Percentiles rank a stretch among this genome's conserved stretches.
phyloP scores from a whole-genome alignment of 2,113 vertebrate genomes.

The Martes martes region DNA sequence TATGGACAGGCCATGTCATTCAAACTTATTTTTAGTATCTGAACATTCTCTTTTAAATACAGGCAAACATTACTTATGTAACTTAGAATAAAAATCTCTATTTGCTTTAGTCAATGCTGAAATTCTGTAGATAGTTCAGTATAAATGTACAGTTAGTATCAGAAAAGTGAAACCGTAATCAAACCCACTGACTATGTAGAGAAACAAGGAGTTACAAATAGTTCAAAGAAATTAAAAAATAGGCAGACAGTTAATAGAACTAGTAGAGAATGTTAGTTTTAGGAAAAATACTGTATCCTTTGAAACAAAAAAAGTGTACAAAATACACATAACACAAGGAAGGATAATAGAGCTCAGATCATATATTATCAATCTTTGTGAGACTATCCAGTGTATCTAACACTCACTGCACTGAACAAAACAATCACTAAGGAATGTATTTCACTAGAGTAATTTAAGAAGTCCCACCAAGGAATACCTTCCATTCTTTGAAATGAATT shows the following conservation, averaged over 20 bases:
- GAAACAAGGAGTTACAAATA: neutral
- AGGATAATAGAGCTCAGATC: neutral
- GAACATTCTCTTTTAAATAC: neutral
- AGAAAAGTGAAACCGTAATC: neutral
- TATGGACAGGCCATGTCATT: neutral
- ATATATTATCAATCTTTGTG: neutral
- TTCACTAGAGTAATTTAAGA: neutral
- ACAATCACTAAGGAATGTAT: neutral
- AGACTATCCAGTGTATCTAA: neutral
- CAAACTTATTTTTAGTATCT: neutral
- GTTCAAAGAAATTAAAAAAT: neutral
- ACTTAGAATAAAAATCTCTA: neutral
- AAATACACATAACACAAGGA: neutral
- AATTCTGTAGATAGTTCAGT: neutral
- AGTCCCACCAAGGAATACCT: neutral
- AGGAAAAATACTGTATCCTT: neutral
- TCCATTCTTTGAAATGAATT: neutral
- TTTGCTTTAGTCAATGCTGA: neutral
- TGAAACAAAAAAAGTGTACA: neutral
- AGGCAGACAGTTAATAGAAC: neutral
- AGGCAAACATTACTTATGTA: neutral
- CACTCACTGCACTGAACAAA: neutral
- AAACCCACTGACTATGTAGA: neutral
- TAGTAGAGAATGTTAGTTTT: neutral
- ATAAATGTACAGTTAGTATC: neutral